Percentiles rank a stretch among this genome's conserved stretches.
Conservation (phyloP, 2,113 vertebrate genomes). For the Upupa epops region DNA sequence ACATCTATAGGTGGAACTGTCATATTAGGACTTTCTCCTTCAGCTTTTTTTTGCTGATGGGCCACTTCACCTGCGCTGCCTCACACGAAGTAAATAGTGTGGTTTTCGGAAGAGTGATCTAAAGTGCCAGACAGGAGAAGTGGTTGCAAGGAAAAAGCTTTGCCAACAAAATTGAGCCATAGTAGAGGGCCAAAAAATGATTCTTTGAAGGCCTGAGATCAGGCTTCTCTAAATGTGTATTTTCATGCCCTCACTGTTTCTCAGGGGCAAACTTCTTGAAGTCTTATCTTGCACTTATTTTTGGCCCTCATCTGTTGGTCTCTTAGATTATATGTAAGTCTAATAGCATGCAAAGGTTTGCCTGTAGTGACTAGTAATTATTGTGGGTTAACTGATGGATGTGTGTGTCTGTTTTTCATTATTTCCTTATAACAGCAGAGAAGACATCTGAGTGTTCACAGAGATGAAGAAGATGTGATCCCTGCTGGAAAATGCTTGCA, state of each 20-base stretch:
- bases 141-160: neutral
- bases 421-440: conserved; percentile 1
- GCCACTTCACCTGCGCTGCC: neutral
- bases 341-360: neutral
- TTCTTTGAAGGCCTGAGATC: neutral
- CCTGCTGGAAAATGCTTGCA: neutral
- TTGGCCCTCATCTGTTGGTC: neutral
- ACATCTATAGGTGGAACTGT: neutral
- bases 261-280: neutral
- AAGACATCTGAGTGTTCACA: neutral
- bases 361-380: neutral
- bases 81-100: neutral
- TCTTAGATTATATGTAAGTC: neutral
- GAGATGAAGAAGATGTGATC: neutral
- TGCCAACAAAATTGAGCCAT: neutral
- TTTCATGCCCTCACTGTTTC: neutral
- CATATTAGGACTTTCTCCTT: neutral
- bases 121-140: neutral
- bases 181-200: neutral
- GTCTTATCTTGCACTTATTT: neutral
- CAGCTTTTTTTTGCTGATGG: neutral
- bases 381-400: neutral
- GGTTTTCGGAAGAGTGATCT: neutral
- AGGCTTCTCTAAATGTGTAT: neutral
- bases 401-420: neutral